phyloP scores from a whole-genome alignment of 2,113 vertebrate species.

The Empidonax traillii region DNA sequence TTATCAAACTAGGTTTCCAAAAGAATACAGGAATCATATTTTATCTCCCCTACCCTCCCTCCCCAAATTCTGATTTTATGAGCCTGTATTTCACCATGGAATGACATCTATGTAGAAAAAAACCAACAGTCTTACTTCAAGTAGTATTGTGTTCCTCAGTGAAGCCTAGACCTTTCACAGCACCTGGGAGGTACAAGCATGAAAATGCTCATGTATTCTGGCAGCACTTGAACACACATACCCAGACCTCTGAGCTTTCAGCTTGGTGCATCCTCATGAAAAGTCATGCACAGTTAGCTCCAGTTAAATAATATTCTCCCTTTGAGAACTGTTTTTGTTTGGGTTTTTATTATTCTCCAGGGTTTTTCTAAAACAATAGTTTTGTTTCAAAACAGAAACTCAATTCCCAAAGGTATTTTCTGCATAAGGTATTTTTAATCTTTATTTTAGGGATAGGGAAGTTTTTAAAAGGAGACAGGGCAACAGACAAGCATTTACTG shows the following conservation, averaged over 20 bases:
- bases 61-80: not conserved
- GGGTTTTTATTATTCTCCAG: not conserved
- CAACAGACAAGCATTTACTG: not conserved
- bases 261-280: not conserved
- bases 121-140: not conserved
- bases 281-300: not conserved
- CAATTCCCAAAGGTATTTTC: not conserved
- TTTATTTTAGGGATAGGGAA: not conserved
- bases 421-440: not conserved
- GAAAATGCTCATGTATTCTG: not conserved
- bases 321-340: accelerated
- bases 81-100: not conserved
- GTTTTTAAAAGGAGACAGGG: not conserved
- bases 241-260: not conserved
- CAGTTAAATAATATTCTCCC: not conserved
- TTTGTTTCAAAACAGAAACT: not conserved
- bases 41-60: no score
- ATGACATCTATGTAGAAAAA: not conserved
- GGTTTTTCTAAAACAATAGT: not conserved
- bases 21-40: not conserved
- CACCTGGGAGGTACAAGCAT: not conserved
- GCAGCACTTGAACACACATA: not conserved
- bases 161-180: not conserved
- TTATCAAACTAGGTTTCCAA: not conserved
- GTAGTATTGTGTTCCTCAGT: not conserved